phyloP scores from a whole-genome alignment of 2,113 vertebrate species.

The Fregetta grallaria region DNA sequence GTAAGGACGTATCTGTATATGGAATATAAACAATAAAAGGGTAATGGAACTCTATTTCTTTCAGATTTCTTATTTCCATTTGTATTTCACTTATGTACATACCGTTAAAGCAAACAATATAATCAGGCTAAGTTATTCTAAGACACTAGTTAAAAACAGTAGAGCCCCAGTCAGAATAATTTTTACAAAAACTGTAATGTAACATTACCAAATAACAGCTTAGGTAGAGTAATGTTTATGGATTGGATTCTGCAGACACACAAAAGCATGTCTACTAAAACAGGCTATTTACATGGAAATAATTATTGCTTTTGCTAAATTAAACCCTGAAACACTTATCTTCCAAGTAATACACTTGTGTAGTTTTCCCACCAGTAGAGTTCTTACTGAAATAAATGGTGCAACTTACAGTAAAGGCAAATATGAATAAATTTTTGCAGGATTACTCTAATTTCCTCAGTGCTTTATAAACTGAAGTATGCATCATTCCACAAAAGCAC shows the following conservation, averaged over 20 bases:
- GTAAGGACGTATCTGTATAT: constrained; percentile 84
- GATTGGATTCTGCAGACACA: background rate
- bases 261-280: background rate
- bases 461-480: background rate
- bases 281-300: background rate
- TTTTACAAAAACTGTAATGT: background rate
- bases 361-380: background rate
- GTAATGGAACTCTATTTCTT: background rate
- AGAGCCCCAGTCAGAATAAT: background rate
- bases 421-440: background rate
- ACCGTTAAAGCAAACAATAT: background rate
- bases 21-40: background rate
- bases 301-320: background rate
- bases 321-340: background rate
- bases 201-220: background rate
- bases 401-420: background rate
- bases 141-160: background rate
- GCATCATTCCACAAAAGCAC: background rate
- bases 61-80: background rate
- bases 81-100: accelerated
- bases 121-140: background rate
- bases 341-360: background rate
- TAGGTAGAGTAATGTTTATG: background rate
- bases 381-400: background rate
- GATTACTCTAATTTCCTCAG: background rate